Evolutionary conservation across 2,113 vertebrate species (phyloP).

Genomic region (Tringa solitaria): DNA sequence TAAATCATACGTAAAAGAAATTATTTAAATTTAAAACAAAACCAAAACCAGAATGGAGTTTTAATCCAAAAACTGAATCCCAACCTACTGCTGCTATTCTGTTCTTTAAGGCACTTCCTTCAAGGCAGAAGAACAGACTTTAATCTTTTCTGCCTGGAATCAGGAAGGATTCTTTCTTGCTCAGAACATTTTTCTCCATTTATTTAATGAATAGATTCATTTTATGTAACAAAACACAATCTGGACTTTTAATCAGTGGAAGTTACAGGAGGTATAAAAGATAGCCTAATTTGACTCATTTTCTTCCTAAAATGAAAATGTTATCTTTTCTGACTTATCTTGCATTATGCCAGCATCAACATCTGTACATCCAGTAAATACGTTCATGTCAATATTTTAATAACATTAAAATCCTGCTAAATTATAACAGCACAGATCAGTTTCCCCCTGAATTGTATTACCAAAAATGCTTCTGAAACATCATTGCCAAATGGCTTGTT

Average conservation of each 20-base stretch:
- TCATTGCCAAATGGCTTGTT: not conserved
- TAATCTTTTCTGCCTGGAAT: not conserved
- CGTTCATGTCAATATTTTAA: not conserved
- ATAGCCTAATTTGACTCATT: not conserved
- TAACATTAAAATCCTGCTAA: not conserved
- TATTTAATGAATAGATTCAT: not conserved
- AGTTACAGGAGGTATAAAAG: not conserved
- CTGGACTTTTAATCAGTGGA: not conserved
- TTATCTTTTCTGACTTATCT: not conserved
- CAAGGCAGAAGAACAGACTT: not conserved
- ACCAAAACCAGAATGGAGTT: not conserved
- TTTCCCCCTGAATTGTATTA: not conserved
- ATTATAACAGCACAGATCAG: constrained; percentile 7
- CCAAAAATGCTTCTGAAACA: not conserved
- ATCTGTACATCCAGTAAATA: not conserved
- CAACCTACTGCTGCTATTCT: not conserved
- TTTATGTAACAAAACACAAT: constrained; percentile 1
- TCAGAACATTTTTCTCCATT: not conserved
- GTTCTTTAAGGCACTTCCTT: not conserved
- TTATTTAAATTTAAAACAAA: not conserved
- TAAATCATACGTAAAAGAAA: not conserved
- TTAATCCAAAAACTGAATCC: not conserved
- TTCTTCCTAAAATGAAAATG: not conserved
- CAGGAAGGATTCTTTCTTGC: not conserved
- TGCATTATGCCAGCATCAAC: not conserved